Percentiles rank a stretch among this genome's conserved stretches.
These are phyloP conservation scores for Simalia tracyae DNA, from an alignment of 2,797 vertebrate genomes.

Conservation along the genomic window DNA sequence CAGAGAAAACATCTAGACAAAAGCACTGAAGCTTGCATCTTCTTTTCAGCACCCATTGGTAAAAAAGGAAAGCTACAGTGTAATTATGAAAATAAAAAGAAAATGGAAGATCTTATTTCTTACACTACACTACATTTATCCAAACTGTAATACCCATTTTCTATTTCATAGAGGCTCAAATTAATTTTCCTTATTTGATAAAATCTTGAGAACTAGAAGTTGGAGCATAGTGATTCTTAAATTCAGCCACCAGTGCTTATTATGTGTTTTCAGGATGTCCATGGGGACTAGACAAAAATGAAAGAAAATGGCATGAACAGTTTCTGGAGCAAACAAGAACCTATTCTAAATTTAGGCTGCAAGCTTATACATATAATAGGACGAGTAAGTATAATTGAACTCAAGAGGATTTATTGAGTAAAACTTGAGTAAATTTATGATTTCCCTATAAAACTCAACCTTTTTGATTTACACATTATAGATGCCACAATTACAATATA, in stretches of 20 bases:
- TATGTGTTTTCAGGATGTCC: background rate
- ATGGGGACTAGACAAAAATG: background rate
- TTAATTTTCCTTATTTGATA: slow-evolving; percentile 14
- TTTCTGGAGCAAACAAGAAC: background rate
- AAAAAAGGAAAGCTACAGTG: background rate
- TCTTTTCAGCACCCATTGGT: background rate
- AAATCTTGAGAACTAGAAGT: background rate
- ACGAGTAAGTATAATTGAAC: background rate
- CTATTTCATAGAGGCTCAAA: background rate
- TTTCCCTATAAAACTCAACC: background rate
- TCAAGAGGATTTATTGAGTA: background rate
- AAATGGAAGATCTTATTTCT: slow-evolving; percentile 29
- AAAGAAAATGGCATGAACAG: background rate
- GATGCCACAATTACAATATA: background rate
- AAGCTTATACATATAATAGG: background rate
- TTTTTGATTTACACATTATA: background rate
- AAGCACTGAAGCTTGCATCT: slow-evolving; percentile 34
- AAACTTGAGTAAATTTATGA: background rate
- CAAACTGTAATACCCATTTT: background rate
- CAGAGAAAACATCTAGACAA: slow-evolving; percentile 41
- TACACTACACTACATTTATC: background rate
- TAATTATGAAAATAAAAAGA: background rate
- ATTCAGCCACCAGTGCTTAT: background rate
- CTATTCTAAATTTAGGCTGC: too few relatives aligned
- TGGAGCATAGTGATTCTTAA: background rate